Conservation (phyloP, 2,797 vertebrate species). For the Neostethus bicornis region DNA sequence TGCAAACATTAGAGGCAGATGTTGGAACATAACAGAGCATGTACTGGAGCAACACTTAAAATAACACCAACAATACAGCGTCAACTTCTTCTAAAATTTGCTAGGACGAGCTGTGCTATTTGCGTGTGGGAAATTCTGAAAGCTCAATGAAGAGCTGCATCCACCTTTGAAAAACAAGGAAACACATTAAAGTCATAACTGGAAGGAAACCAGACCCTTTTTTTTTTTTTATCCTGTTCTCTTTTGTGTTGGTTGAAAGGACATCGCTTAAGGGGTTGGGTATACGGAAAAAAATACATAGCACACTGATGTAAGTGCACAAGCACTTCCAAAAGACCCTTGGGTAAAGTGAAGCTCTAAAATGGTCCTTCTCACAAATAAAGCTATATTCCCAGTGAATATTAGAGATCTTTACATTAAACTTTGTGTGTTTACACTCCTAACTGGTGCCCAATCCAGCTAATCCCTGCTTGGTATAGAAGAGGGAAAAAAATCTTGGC, state of each 20-base stretch:
- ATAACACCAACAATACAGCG: neutral
- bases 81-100: neutral
- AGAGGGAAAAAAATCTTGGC: constrained; percentile 14
- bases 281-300: constrained; percentile 35
- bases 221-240: constrained; percentile 35
- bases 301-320: constrained; percentile 35
- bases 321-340: constrained; percentile 35
- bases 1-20: neutral
- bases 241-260: constrained; percentile 51
- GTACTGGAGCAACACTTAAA: neutral
- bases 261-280: constrained; percentile 43
- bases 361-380: constrained; percentile 49
- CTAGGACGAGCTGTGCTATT: neutral
- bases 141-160: neutral
- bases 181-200: constrained; percentile 6
- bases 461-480: constrained; percentile 26
- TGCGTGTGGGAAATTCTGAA: neutral
- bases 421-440: constrained; percentile 64
- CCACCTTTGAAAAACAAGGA: neutral
- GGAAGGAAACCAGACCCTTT: constrained; percentile 48
- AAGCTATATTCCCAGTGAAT: constrained; percentile 41
- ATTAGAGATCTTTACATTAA: constrained; percentile 48
- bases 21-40: too few relatives aligned
- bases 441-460: constrained; percentile 45
- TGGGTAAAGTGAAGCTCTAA: constrained; percentile 55